Evolutionary conservation across 2,797 vertebrate genomes (phyloP).

Genomic region (Pygocentrus nattereri): DNA sequence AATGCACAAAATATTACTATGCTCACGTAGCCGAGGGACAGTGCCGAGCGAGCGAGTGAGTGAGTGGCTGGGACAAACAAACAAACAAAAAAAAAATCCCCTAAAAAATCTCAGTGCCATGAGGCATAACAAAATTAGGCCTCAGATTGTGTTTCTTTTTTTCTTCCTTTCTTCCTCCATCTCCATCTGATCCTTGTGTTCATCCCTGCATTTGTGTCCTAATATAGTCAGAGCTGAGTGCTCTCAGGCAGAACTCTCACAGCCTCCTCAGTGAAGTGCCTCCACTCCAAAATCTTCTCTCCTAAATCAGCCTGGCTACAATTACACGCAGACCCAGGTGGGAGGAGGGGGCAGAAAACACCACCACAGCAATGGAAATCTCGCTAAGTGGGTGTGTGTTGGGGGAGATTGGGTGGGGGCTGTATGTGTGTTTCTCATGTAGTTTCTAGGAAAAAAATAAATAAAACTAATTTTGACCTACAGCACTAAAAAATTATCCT

Average conservation of each 20-base stretch:
- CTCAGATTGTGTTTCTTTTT: slow-evolving; percentile 66
- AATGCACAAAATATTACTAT: no score
- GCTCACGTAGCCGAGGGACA: neutral
- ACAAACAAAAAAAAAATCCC: no score
- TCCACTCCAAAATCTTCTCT: slow-evolving; percentile 74
- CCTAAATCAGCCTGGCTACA: slow-evolving; percentile 75
- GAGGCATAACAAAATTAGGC: slow-evolving; percentile 73
- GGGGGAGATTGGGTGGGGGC: neutral
- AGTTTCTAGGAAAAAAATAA: neutral
- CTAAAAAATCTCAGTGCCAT: slow-evolving; percentile 63
- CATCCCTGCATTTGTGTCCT: slow-evolving; percentile 73
- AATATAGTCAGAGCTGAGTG: slow-evolving; percentile 76
- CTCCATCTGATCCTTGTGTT: slow-evolving; percentile 75
- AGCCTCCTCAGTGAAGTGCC: slow-evolving; percentile 74
- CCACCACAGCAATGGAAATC: slow-evolving; percentile 61
- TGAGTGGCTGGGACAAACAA: slow-evolving; percentile 32
- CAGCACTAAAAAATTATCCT: no score
- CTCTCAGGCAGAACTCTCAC: slow-evolving; percentile 76
- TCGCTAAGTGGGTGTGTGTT: neutral
- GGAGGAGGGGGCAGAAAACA: slow-evolving; percentile 53
- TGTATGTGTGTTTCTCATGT: neutral
- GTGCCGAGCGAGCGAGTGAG: neutral
- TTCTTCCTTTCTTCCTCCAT: slow-evolving; percentile 53
- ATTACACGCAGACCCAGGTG: slow-evolving; percentile 68
- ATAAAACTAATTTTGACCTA: no score